Evolutionary conservation across 2,888 invertebrate species (phyloP).

Genomic region (Melieria crassipennis): DNA sequence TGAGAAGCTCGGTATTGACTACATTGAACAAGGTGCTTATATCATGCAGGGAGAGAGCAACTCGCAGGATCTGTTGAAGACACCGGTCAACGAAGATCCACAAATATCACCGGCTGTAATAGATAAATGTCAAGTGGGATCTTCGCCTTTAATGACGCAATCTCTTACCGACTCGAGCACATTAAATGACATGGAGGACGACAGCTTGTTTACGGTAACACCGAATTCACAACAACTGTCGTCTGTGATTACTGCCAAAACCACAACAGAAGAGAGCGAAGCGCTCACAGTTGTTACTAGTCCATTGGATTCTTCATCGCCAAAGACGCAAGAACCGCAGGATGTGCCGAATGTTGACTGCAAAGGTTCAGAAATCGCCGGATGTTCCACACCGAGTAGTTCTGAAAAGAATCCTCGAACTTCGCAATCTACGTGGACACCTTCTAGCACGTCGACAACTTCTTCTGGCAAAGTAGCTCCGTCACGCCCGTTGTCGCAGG

Average conservation of each 20-base stretch:
- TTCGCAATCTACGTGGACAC: constrained; percentile 51
- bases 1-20: constrained; percentile 69
- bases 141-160: constrained; percentile 51
- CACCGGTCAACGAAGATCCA: constrained; percentile 65
- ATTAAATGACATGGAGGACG: constrained; percentile 69
- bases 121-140: not conserved
- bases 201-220: constrained; percentile 68
- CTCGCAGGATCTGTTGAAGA: constrained; percentile 54
- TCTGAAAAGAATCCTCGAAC: constrained; percentile 62
- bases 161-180: constrained; percentile 59
- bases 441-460: constrained; percentile 48
- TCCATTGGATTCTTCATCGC: constrained; percentile 65
- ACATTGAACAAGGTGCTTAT: constrained; percentile 68
- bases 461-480: constrained; percentile 46
- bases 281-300: constrained; percentile 69
- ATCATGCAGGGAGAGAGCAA: constrained; percentile 51
- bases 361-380: constrained; percentile 42
- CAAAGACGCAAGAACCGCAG: constrained; percentile 52
- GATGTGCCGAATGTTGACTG: constrained; percentile 36
- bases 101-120: constrained; percentile 21
- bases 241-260: constrained; percentile 54
- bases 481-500: constrained; percentile 46
- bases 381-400: constrained; percentile 58
- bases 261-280: constrained; percentile 73
- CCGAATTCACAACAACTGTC: constrained; percentile 59